Base-by-base conservation (phyloP, 92 coral and sea anemone genomes). In the Ricordea florida region DNA sequence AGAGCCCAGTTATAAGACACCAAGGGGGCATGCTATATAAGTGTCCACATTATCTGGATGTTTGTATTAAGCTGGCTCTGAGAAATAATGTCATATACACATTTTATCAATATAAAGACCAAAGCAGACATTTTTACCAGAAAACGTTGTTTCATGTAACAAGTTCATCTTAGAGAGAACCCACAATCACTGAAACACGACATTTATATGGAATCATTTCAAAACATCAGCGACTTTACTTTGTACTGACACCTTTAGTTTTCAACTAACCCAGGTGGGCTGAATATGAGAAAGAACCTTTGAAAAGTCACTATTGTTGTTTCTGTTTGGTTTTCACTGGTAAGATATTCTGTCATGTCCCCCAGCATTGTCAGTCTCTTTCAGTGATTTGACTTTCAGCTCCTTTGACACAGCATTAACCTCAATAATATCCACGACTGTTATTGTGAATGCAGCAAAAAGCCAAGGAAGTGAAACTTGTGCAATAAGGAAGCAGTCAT, bases 361-460 rank as follows among this genome's bases (percentile, higher is more conserved):
- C 56, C 78, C 27, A 71, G 64, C 64, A 71, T 71, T 59, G 26
- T 16, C 69, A 25, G 81, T 71, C 47, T 58, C 69, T 74, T 44
- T 74, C 72, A 74, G 18, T 21, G 72, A 49, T 14, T 47, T 75
- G 64, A 71, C 52, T 71, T 53, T 71, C 3, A 17, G 38, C 36
- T 71, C 53, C 40, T 53, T 52, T 14, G 10, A 16, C 40, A 13
- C 28, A 5, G 41, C 40, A 52, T 37, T 38, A 17, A 71, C 45
- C 67, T 52, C 52, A 34, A 28, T 40, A 10, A 71, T 15, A 30
- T 56, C 78, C 24, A n/a, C n/a, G n/a, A n/a, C n/a, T n/a, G n/a
- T n/a, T n/a, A n/a, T n/a, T n/a, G n/a, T n/a, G n/a, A n/a, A n/a
- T n/a, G n/a, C n/a, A n/a, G n/a, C n/a, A n/a, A n/a, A n/a, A n/a